Conservation (phyloP, 2,888 invertebrate species). For the Busseola fusca region DNA sequence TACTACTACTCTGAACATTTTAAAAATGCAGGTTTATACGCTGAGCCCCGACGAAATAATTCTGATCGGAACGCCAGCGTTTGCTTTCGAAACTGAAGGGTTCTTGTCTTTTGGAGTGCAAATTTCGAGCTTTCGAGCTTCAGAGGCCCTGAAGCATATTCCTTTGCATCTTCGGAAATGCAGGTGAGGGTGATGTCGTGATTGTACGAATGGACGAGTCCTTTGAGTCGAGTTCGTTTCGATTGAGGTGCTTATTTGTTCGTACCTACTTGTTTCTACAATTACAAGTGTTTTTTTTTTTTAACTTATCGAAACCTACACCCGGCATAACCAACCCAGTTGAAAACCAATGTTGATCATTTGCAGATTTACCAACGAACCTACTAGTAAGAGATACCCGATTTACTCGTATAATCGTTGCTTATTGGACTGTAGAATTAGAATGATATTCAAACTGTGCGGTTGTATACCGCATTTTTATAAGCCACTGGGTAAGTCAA, state of each 20-base stretch:
- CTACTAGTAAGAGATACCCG: slow-evolving; percentile 85
- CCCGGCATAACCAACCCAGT: neutral
- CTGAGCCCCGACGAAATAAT: slow-evolving; percentile 81
- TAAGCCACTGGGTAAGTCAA: slow-evolving; percentile 87
- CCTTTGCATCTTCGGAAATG: slow-evolving; percentile 78
- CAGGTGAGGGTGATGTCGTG: slow-evolving; percentile 68
- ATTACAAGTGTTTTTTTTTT: neutral
- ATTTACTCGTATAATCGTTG: slow-evolving; percentile 92
- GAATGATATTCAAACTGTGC: slow-evolving; percentile 89
- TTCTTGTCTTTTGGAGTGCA: slow-evolving; percentile 77
- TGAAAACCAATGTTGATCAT: neutral
- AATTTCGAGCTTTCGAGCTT: slow-evolving; percentile 79
- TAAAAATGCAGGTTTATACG: slow-evolving; percentile 77
- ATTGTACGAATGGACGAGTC: slow-evolving; percentile 9
- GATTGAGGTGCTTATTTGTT: neutral
- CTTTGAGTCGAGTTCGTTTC: neutral
- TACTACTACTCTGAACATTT: neutral
- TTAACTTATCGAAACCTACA: no score
- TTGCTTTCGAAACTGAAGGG: slow-evolving; percentile 73
- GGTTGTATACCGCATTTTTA: slow-evolving; percentile 93
- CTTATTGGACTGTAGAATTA: slow-evolving; percentile 91
- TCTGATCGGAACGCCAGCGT: slow-evolving; percentile 73
- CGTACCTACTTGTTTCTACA: neutral
- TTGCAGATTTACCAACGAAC: slow-evolving; percentile 79
- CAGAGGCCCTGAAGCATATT: slow-evolving; percentile 71